Percentiles rank a stretch among this genome's conserved stretches.
Evolutionary conservation across 1,140 invertebrate genomes (phyloP).

Genomic region (Idris sp.): DNA sequence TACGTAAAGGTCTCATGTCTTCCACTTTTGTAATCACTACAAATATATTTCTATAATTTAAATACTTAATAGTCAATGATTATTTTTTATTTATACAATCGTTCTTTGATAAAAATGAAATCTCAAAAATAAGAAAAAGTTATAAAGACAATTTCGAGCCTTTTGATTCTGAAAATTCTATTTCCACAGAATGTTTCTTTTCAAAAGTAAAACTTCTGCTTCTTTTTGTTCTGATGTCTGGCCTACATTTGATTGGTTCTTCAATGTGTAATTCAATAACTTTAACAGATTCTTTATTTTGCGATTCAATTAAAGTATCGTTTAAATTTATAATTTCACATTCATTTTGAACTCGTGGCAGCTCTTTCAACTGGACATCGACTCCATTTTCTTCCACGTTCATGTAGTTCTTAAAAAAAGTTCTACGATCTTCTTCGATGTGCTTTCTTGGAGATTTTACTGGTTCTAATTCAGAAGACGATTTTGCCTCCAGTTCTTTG

Average conservation of each 20-base stretch:
- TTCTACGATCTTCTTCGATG: constrained; percentile 67
- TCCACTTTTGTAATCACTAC: too few species aligned
- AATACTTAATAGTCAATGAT: too few species aligned
- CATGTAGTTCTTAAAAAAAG: constrained; percentile 70
- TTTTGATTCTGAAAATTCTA: constrained; percentile 1
- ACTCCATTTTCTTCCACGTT: constrained; percentile 56
- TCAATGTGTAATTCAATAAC: constrained; percentile 74
- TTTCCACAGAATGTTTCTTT: constrained; percentile 21
- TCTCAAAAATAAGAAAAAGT: too few species aligned
- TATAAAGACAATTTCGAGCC: constrained; percentile 52
- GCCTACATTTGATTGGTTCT: constrained; percentile 68
- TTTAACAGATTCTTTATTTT: constrained; percentile 66
- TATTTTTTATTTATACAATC: too few species aligned
- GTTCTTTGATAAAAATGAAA: too few species aligned
- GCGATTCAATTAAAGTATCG: constrained; percentile 56
- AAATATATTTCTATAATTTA: too few species aligned
- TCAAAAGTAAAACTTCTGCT: constrained; percentile 66
- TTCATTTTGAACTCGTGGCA: constrained; percentile 69
- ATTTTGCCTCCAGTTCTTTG: constrained; percentile 66
- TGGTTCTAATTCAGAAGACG: constrained; percentile 23
- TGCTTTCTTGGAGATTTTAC: constrained; percentile 39
- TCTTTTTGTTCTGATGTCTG: constrained; percentile 68
- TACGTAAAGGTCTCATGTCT: too few species aligned
- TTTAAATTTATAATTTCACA: constrained; percentile 69
- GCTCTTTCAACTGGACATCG: constrained; percentile 70